A percentile compares a stretch with the other conserved stretches of the same genome.
Conservation (phyloP, 2,888 invertebrate genomes). For the Fragum whitleyi region DNA sequence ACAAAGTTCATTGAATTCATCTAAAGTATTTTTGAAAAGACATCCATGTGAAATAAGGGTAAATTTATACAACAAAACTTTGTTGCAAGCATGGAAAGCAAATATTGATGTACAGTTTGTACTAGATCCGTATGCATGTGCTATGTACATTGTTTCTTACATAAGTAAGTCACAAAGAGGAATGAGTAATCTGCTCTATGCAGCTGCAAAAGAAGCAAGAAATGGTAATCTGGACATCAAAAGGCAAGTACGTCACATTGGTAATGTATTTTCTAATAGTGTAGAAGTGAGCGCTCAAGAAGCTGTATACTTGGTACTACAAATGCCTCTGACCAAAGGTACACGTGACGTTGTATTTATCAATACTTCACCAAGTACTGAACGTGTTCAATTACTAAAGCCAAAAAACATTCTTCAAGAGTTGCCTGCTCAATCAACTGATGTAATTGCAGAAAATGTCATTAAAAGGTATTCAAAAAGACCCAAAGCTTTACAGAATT, state of each 20-base stretch:
- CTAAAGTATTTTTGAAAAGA: slow-evolving; percentile 28
- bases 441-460: slow-evolving; percentile 36
- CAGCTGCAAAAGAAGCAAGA: slow-evolving; percentile 63
- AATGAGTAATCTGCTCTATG: slow-evolving; percentile 20
- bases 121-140: too few species aligned
- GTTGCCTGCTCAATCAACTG: slow-evolving; percentile 42
- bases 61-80: slow-evolving; percentile 1
- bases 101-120: too few species aligned
- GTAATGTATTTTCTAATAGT: slow-evolving; percentile 59
- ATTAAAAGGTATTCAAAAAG: slow-evolving; percentile 46
- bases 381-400: slow-evolving; percentile 45
- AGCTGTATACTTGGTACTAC: slow-evolving; percentile 46
- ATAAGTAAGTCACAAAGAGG: slow-evolving; percentile 22
- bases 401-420: slow-evolving; percentile 18
- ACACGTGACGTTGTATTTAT: slow-evolving; percentile 52
- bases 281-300: slow-evolving; percentile 66
- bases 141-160: slow-evolving; percentile 20
- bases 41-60: slow-evolving; percentile 1
- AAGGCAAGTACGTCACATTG: slow-evolving; percentile 55
- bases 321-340: slow-evolving; percentile 17
- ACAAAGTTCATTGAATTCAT: not conserved
- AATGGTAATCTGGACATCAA: slow-evolving; percentile 48
- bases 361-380: slow-evolving; percentile 42
- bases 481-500: slow-evolving; percentile 34
- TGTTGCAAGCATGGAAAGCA: slow-evolving; percentile 16